phyloP scores from a whole-genome alignment of 2,113 vertebrate genomes.

The Isurus oxyrinchus region DNA sequence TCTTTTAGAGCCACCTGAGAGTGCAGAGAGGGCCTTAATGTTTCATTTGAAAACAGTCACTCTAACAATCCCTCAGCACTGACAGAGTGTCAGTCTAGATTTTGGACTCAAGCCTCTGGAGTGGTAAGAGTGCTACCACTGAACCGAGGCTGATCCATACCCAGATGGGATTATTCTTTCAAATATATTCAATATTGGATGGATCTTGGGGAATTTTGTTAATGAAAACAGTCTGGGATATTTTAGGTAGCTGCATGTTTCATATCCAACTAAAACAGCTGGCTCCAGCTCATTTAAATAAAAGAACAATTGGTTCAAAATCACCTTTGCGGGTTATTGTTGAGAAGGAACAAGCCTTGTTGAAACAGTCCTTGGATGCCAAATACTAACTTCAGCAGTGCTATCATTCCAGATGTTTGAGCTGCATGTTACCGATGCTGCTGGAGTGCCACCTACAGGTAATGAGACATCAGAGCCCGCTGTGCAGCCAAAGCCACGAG shows the following conservation, averaged over 20 bases:
- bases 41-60: too few relatives aligned
- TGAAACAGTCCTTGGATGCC: not conserved
- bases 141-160: not conserved
- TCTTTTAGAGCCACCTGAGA: too few relatives aligned
- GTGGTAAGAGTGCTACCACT: not conserved
- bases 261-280: not conserved
- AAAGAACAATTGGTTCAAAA: not conserved
- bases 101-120: not conserved
- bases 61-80: not conserved
- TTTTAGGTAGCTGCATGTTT: not conserved
- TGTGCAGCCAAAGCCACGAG: not conserved
- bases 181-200: not conserved
- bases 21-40: too few relatives aligned
- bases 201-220: not conserved
- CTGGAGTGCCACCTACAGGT: not conserved
- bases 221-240: not conserved
- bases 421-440: not conserved
- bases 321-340: not conserved
- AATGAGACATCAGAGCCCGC: not conserved
- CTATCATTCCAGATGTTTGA: not conserved
- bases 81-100: not conserved
- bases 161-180: not conserved
- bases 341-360: not conserved
- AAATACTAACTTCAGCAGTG: not conserved
- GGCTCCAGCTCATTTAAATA: not conserved